Conservation (phyloP, 2,113 vertebrate genomes). For the Lathamus discolor region DNA sequence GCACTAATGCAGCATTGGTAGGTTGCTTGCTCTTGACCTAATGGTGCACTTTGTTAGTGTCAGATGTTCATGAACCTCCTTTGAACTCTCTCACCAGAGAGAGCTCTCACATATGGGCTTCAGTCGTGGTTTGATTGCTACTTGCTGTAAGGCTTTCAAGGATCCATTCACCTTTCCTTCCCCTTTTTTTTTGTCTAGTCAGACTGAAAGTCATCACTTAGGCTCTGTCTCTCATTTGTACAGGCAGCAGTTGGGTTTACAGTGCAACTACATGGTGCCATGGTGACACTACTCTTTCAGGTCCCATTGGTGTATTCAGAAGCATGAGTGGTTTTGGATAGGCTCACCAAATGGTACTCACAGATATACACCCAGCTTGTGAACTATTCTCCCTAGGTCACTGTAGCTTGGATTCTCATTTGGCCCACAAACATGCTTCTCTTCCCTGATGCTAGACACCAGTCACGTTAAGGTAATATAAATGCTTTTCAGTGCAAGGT, state of each 20-base stretch:
- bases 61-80: background rate
- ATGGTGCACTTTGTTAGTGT: fast-evolving
- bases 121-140: background rate
- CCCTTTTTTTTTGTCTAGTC: background rate
- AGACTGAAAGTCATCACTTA: background rate
- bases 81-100: background rate
- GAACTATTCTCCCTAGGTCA: background rate
- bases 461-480: background rate
- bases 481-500: background rate
- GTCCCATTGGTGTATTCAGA: background rate
- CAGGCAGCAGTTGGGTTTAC: background rate
- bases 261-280: background rate
- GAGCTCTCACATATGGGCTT: background rate
- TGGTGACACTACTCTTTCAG: background rate
- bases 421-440: background rate
- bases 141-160: background rate
- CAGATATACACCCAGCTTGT: background rate
- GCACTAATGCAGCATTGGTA: background rate
- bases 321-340: background rate
- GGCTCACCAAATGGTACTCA: background rate
- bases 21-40: background rate
- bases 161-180: background rate
- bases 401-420: background rate
- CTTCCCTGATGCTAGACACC: background rate
- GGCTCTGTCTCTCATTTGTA: background rate